Evolutionary conservation across 2,797 vertebrate species (phyloP).

Genomic region (Oreortyx pictus): DNA sequence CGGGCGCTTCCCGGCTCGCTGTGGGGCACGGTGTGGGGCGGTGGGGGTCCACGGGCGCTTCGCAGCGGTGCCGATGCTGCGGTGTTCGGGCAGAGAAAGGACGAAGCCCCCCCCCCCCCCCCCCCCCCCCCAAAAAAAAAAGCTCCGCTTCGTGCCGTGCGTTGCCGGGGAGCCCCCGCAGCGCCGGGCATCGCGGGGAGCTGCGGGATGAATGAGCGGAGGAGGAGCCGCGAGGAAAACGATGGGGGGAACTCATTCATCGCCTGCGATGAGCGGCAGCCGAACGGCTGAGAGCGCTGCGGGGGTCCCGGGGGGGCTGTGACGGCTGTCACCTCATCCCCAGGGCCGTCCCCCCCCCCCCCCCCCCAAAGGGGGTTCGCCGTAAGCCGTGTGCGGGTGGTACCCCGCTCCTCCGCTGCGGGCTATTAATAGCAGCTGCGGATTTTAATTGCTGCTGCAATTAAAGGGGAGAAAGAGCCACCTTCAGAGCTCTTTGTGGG

Average conservation of each 20-base stretch:
- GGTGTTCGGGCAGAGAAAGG: background rate
- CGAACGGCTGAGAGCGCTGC: background rate
- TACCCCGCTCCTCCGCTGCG: background rate
- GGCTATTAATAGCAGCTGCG: constrained; percentile 71
- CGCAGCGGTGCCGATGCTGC: background rate
- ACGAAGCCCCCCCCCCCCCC: background rate
- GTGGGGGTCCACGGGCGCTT: rapidly evolving
- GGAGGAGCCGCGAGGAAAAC: constrained; percentile 7
- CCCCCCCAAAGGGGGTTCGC: rapidly evolving
- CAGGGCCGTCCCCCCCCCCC: too few relatives aligned
- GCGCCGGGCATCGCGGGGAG: background rate
- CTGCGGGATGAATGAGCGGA: constrained; percentile 17
- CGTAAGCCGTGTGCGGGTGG: background rate
- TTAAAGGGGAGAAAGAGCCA: background rate
- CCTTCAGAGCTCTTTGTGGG: too few relatives aligned
- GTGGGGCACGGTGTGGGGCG: too few relatives aligned
- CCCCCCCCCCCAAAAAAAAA: constrained; percentile 10
- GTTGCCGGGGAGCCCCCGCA: background rate
- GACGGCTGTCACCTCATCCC: background rate
- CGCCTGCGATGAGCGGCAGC: background rate
- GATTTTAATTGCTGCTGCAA: constrained; percentile 31
- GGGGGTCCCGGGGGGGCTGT: background rate
- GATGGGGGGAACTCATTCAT: background rate
- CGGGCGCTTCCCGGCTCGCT: rapidly evolving
- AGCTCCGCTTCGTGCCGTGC: background rate